Conservation (phyloP, 37 sponge, comb jelly and placozoan species). For the Theonella swinhoei region DNA sequence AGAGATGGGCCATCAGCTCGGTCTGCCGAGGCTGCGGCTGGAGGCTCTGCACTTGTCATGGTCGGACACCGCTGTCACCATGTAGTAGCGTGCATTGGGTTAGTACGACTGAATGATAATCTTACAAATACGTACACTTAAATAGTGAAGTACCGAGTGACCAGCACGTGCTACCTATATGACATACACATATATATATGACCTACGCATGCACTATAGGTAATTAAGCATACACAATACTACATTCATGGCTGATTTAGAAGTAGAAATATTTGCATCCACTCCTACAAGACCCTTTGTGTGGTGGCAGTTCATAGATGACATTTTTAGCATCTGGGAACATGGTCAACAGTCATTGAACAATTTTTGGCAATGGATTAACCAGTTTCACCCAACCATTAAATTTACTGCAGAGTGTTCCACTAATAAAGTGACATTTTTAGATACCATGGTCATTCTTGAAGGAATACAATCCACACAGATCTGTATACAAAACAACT, state of each 20-base stretch:
- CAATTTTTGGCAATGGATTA: background rate
- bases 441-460: slow-evolving; percentile 23
- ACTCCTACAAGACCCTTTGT: background rate
- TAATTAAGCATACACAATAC: no score
- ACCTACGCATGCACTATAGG: no score
- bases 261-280: background rate
- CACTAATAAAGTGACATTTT: background rate
- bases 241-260: slow-evolving; percentile 38
- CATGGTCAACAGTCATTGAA: background rate
- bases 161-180: no score
- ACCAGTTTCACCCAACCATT: slow-evolving; percentile 42
- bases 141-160: no score
- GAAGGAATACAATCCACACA: background rate
- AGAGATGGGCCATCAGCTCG: no score
- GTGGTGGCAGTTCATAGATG: slow-evolving; percentile 41
- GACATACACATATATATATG: no score
- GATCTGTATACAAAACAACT: slow-evolving; percentile 20
- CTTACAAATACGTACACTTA: no score
- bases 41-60: no score
- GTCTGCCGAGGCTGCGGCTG: no score
- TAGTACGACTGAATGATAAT: no score
- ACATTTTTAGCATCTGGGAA: slow-evolving; percentile 35
- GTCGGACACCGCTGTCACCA: no score
- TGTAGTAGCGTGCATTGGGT: no score
- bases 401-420: slow-evolving; percentile 23